Percentiles rank a stretch among this genome's conserved stretches.
These are phyloP conservation scores for Pararge aegeria DNA, from an alignment of 1,140 invertebrate species.

Conservation along the genomic window DNA sequence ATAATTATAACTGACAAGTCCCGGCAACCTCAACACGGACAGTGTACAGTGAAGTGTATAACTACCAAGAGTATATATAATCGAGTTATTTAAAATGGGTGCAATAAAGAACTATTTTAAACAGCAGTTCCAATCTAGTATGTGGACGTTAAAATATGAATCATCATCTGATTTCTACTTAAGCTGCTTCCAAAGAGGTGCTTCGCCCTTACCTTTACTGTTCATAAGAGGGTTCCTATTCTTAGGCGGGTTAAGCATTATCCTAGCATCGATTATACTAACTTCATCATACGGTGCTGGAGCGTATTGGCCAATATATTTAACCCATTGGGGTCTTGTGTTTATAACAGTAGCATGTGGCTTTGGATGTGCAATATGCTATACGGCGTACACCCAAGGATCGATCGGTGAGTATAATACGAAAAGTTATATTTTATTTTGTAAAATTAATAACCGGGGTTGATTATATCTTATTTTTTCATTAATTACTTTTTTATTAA, in stretches of 20 bases:
- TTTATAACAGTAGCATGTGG: conserved; percentile 45
- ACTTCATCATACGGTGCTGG: conserved; percentile 7
- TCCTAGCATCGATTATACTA: conserved; percentile 46
- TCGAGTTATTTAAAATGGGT: conserved; percentile 41
- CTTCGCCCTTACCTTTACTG: conserved; percentile 44
- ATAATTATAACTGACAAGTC: not conserved
- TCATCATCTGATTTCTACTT: conserved; percentile 52
- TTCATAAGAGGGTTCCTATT: conserved; percentile 48
- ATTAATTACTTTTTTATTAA: too few relatives aligned
- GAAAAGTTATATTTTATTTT: too few relatives aligned
- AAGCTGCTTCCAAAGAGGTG: conserved; percentile 48
- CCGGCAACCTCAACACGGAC: not conserved
- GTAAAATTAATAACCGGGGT: too few relatives aligned
- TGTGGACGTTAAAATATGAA: conserved; percentile 48
- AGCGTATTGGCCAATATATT: conserved; percentile 50
- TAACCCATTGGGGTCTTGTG: conserved; percentile 64
- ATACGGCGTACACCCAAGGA: conserved; percentile 36
- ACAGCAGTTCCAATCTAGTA: conserved; percentile 41
- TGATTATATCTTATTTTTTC: too few relatives aligned
- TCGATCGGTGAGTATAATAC: conserved; percentile 48
- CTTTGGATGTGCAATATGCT: conserved; percentile 46
- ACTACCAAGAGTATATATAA: too few relatives aligned
- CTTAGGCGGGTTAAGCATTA: conserved; percentile 42
- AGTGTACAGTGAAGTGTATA: not conserved
- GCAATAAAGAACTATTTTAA: conserved; percentile 53